phyloP scores from a whole-genome alignment of 2,888 invertebrate genomes.

The Clitarchus hookeri region DNA sequence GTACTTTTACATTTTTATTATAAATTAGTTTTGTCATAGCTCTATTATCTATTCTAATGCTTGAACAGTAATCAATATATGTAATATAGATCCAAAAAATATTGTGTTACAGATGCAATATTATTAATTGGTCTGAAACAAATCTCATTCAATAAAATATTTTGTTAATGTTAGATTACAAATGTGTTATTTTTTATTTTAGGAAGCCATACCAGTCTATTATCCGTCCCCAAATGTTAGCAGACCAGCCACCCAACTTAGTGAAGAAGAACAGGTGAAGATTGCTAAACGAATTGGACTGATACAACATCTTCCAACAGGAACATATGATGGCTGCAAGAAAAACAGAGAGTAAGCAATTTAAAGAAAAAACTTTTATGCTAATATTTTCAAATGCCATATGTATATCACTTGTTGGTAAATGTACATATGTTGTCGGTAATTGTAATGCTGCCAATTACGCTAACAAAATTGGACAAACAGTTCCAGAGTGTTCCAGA shows the following conservation, averaged over 20 bases:
- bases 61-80: too few relatives aligned
- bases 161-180: not conserved
- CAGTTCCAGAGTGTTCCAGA: too few relatives aligned
- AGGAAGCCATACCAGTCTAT: constrained; percentile 66
- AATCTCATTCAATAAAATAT: not conserved
- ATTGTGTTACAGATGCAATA: too few relatives aligned
- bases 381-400: too few relatives aligned
- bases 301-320: constrained; percentile 85
- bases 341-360: constrained; percentile 63
- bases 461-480: too few relatives aligned
- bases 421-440: too few relatives aligned
- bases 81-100: too few relatives aligned
- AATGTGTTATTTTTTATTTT: constrained; percentile 43
- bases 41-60: too few relatives aligned
- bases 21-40: too few relatives aligned
- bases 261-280: constrained; percentile 83
- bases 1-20: too few relatives aligned
- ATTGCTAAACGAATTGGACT: constrained; percentile 86
- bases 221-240: constrained; percentile 70
- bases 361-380: not conserved
- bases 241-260: constrained; percentile 65
- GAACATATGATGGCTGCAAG: constrained; percentile 80
- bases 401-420: not conserved
- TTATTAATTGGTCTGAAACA: too few relatives aligned
- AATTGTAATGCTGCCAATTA: too few relatives aligned